phyloP scores from a whole-genome alignment of 2,797 vertebrate species.

The Sebastes glaucus region DNA sequence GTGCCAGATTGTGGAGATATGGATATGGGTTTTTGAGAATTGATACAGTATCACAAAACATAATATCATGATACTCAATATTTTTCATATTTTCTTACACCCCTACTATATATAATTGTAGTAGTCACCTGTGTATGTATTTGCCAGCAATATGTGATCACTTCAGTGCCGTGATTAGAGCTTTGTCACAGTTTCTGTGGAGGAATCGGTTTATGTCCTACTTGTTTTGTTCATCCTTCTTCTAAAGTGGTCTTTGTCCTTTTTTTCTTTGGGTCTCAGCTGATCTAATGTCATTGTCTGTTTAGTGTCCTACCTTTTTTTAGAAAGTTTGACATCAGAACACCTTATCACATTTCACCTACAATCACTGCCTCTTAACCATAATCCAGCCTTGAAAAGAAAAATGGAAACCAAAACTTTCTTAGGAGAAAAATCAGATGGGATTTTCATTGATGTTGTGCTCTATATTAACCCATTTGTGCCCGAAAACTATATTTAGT shows the following conservation, averaged over 20 bases:
- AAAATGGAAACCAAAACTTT: not conserved
- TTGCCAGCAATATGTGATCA: not conserved
- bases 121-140: not conserved
- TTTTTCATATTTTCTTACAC: no score
- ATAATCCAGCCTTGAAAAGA: not conserved
- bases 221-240: not conserved
- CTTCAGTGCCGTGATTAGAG: not conserved
- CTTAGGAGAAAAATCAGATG: not conserved
- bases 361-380: not conserved
- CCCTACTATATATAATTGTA: not conserved
- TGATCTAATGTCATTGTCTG: slow-evolving; percentile 12
- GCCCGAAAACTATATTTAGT: no score
- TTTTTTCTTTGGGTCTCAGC: not conserved
- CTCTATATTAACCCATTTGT: not conserved
- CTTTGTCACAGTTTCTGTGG: not conserved
- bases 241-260: slow-evolving; percentile 14
- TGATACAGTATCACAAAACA: no score
- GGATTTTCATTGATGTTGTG: not conserved
- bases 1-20: no score
- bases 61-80: no score
- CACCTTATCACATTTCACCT: slow-evolving; percentile 10
- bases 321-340: slow-evolving; percentile 1
- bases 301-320: not conserved
- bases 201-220: not conserved
- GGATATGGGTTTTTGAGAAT: no score